These are phyloP conservation scores for Drosophila cognata DNA, from an alignment of 2,888 invertebrate species.

Conservation along the genomic window DNA sequence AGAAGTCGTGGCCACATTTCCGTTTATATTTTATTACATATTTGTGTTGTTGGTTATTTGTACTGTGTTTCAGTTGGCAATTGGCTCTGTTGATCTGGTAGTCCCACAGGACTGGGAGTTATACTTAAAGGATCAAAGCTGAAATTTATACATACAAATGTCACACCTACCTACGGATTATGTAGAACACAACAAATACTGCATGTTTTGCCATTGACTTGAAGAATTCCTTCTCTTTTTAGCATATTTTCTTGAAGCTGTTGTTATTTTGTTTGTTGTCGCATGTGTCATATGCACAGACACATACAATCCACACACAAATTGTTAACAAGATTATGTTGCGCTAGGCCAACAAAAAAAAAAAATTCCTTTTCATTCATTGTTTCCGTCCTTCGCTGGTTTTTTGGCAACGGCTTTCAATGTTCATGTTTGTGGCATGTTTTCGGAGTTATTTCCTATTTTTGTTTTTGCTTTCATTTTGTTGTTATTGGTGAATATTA, in stretches of 20 bases:
- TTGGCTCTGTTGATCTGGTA: conserved; percentile 57
- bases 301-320: conserved; percentile 46
- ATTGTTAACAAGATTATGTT: conserved; percentile 77
- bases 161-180: conserved; percentile 75
- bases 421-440: conserved; percentile 72
- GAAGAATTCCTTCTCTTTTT: conserved; percentile 43
- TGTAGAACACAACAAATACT: conserved; percentile 62
- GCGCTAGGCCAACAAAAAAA: conserved; percentile 35
- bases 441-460: conserved; percentile 36
- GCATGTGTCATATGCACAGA: conserved; percentile 68
- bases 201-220: conserved; percentile 68
- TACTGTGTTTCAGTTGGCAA: conserved; percentile 53
- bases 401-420: conserved; percentile 67
- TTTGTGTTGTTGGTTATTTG: conserved; percentile 44
- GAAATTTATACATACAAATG: conserved; percentile 78
- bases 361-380: conserved; percentile 54
- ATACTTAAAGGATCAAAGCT: conserved; percentile 80
- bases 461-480: conserved; percentile 29
- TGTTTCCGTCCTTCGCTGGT: conserved; percentile 49
- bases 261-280: conserved; percentile 31
- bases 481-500: conserved; percentile 68
- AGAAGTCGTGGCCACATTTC: conserved; percentile 47
- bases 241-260: conserved; percentile 17
- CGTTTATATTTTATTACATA: conserved; percentile 32
- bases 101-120: conserved; percentile 49